A percentile compares a stretch with the other conserved stretches of the same genome.
phyloP scores from a whole-genome alignment of 2,888 invertebrate genomes.

The Oligia strigilis region DNA sequence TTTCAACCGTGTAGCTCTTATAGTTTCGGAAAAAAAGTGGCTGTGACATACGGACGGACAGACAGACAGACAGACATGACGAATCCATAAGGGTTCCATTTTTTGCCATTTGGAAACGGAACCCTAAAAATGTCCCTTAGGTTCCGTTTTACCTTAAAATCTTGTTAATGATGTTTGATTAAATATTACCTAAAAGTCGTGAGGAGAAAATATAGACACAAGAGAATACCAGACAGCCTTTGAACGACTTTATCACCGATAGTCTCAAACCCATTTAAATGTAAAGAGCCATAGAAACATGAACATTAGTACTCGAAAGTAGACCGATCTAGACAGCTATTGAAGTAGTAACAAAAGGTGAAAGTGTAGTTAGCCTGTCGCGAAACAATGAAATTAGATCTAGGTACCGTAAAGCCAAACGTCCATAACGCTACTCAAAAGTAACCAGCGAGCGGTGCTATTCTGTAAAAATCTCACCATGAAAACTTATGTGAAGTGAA shows the following conservation, averaged over 20 bases:
- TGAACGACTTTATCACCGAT: neutral
- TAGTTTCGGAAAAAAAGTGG: no score
- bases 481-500: no score
- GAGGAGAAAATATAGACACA: neutral
- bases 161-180: no score
- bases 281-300: conserved; percentile 27
- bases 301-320: conserved; percentile 47
- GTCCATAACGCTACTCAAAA: neutral
- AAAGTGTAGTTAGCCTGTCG: conserved; percentile 32
- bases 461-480: no score
- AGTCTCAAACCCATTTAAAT: conserved; percentile 16
- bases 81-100: no score
- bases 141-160: neutral
- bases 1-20: no score
- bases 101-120: no score
- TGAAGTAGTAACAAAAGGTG: conserved; percentile 31
- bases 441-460: no score
- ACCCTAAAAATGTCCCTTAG: no score
- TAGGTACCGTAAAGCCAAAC: neutral
- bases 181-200: neutral
- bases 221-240: neutral
- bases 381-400: conserved; percentile 45
- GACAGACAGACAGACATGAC: no score
- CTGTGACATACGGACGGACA: no score
- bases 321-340: conserved; percentile 40